phyloP scores from a whole-genome alignment of 2,113 vertebrate genomes.

The Noturus placidus region DNA sequence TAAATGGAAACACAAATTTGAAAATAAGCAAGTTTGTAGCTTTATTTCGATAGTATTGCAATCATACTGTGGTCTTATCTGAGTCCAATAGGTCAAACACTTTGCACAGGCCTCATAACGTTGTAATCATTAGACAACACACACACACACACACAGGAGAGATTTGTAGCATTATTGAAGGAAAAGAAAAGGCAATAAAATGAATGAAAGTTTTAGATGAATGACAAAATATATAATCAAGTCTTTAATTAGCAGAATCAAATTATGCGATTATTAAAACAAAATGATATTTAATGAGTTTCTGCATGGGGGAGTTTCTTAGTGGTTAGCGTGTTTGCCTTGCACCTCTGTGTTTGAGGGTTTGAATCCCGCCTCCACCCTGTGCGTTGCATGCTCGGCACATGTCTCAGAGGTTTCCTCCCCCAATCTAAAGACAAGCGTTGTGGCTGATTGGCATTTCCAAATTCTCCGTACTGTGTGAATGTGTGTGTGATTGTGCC shows the following conservation, averaged over 20 bases:
- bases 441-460: too few relatives aligned
- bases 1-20: not conserved
- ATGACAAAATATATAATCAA: not conserved
- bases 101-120: not conserved
- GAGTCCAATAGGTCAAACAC: not conserved
- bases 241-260: not conserved
- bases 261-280: not conserved
- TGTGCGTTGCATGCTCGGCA: too few relatives aligned
- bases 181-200: not conserved
- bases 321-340: too few relatives aligned
- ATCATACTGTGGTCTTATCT: not conserved
- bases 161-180: not conserved
- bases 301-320: not conserved
- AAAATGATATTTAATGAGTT: not conserved
- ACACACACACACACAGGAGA: slow-evolving; percentile 4
- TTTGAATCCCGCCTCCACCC: too few relatives aligned
- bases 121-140: not conserved
- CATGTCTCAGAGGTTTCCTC: too few relatives aligned
- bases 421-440: too few relatives aligned
- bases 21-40: not conserved
- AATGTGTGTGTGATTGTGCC: too few relatives aligned
- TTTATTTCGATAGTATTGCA: not conserved
- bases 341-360: too few relatives aligned
- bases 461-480: too few relatives aligned
- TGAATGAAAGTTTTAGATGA: not conserved